These are phyloP conservation scores for Lypha dubia DNA, from an alignment of 2,888 invertebrate species.

Conservation along the genomic window DNA sequence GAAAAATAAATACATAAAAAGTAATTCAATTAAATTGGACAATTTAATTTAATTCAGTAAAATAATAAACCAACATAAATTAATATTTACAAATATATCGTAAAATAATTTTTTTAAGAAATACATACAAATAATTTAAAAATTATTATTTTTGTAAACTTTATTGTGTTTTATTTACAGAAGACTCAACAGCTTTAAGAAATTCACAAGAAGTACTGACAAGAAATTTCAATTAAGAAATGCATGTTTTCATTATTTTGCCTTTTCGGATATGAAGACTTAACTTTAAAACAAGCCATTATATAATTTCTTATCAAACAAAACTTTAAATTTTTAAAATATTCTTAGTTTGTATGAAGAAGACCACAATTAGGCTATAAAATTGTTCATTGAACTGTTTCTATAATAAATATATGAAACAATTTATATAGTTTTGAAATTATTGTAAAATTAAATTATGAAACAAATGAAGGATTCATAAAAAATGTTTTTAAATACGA, in stretches of 20 bases:
- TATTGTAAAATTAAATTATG: too few relatives aligned
- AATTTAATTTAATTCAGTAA: constrained; percentile 45
- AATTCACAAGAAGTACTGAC: not conserved
- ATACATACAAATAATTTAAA: constrained; percentile 5
- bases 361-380: too few relatives aligned
- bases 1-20: constrained; percentile 31
- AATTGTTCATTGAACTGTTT: too few relatives aligned
- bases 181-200: not conserved
- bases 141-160: not conserved
- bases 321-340: not conserved
- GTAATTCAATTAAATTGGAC: constrained; percentile 35
- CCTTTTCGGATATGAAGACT: not conserved
- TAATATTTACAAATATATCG: not conserved
- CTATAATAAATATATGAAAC: too few relatives aligned
- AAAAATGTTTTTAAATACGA: not conserved
- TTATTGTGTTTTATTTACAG: not conserved
- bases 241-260: not conserved
- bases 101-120: constrained; percentile 2
- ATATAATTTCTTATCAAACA: too few relatives aligned
- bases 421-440: too few relatives aligned
- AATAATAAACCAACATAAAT: not conserved
- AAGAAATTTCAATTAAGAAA: not conserved
- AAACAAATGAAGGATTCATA: too few relatives aligned
- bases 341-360: too few relatives aligned
- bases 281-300: not conserved